Evolutionary conservation across 53 echinoderm and acorn worm genomes (phyloP), one percentile per base, ranked within the genome.

Genomic region (Luidia sarsii): DNA sequence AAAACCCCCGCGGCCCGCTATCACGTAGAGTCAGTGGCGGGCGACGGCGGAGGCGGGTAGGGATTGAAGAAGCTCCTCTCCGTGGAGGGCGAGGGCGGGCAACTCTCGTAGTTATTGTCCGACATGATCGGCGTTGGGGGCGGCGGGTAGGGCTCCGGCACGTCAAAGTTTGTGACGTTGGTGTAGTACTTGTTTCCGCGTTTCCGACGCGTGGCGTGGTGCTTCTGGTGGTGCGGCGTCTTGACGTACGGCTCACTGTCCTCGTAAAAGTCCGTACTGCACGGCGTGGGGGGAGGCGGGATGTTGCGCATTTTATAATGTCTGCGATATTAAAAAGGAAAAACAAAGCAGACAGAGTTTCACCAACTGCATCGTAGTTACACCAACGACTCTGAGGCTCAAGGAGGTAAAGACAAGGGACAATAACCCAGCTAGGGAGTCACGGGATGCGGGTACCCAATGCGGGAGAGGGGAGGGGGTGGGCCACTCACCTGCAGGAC

Each of bases 221-320:
- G 77, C 33, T 77, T 77, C 25, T 77, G 77, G 77, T 77, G 77
- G 77, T 77, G 77, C 2, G 77, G 61, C 15, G 59, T 59, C 50
- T 70, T 67, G 13, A 83, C 70, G 73, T 86, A 89, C 1, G 97
- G 88, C 51, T 93, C 97, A 34, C 93, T 94, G 86, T 96, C 96
- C 37, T 96, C 93, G 39, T 92, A 96, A 30, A 96, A 79, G 63
- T 96, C 97, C 22, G 93, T 93, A 50, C 93, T 94, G 80, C 97
- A 96, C 7, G 97, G 97, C 65, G 97, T 96, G 2, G 97, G 97
- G 7, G 90, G 97, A 3, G 97, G 97, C n/a, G 97, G 97, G 57
- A 96, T 91, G 69, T 94, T 94, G 57, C 93, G 65, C 67, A 90
- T 75, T 83, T 93, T 95, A 56, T 95, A 87, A 87, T 95, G 95